phyloP scores from a whole-genome alignment of 2,797 vertebrate genomes.

The Gymnoscopelus microlampas region DNA sequence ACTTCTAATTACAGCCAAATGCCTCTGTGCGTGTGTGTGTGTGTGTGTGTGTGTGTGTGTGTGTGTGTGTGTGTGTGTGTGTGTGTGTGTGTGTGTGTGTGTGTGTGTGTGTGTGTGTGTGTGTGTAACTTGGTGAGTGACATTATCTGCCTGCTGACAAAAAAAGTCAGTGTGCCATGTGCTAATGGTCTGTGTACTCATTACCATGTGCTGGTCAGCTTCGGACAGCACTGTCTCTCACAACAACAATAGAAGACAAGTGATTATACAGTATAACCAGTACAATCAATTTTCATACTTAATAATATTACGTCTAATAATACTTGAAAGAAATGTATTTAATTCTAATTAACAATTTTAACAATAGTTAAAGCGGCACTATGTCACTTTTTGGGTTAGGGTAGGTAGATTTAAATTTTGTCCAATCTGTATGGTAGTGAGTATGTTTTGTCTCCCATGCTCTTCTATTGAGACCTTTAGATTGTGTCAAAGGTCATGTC shows the following conservation, averaged over 20 bases:
- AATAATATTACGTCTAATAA: too few relatives aligned
- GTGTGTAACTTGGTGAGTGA: constrained; percentile 43
- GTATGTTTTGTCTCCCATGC: too few relatives aligned
- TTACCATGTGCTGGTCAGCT: constrained; percentile 30
- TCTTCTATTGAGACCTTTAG: too few relatives aligned
- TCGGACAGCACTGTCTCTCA: constrained; percentile 2
- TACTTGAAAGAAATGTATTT: too few relatives aligned
- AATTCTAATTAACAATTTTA: too few relatives aligned
- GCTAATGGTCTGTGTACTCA: constrained; percentile 60
- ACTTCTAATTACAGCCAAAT: constrained; percentile 63
- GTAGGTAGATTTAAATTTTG: too few relatives aligned
- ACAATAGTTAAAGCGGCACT: too few relatives aligned
- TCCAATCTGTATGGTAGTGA: too few relatives aligned
- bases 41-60: constrained; percentile 12
- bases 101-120: constrained; percentile 8
- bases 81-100: constrained; percentile 25
- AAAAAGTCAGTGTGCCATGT: constrained; percentile 50
- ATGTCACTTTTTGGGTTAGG: too few relatives aligned
- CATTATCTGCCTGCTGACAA: constrained; percentile 46
- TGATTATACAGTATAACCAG: constrained; percentile 1
- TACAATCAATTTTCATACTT: neutral
- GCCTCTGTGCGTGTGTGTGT: constrained; percentile 27
- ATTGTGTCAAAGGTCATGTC: too few relatives aligned
- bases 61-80: constrained; percentile 22
- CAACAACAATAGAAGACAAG: constrained; percentile 33